Evolutionary conservation across 2,888 invertebrate species (phyloP).

Genomic region (Eristalis intricaria): DNA sequence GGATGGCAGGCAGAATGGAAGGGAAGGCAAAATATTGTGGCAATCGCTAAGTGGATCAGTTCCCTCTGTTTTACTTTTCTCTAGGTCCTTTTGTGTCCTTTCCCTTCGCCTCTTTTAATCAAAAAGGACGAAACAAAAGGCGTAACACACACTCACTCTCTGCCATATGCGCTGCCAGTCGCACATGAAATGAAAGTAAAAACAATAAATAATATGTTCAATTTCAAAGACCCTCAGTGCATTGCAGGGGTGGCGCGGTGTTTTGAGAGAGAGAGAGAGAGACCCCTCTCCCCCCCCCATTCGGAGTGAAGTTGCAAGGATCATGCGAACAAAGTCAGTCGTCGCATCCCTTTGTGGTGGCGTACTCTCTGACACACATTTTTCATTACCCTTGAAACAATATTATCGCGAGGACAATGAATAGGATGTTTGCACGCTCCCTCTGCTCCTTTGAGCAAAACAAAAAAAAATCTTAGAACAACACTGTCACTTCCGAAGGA

Average conservation of each 20-base stretch:
- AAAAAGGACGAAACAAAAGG: constrained; percentile 52
- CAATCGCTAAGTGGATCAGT: constrained; percentile 70
- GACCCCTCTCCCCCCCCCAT: not conserved
- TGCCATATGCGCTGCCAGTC: not conserved
- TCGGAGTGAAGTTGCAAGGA: constrained; percentile 38
- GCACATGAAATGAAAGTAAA: constrained; percentile 28
- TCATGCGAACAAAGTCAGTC: constrained; percentile 33
- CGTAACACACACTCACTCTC: not conserved
- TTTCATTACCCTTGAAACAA: constrained; percentile 69
- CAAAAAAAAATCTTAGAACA: not conserved
- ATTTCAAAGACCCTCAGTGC: constrained; percentile 48
- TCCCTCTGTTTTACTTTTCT: constrained; percentile 30
- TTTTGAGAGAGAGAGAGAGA: too few species aligned
- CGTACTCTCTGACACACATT: constrained; percentile 52
- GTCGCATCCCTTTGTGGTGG: not conserved
- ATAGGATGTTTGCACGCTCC: not conserved
- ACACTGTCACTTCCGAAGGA: constrained; percentile 12
- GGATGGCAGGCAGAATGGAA: not conserved
- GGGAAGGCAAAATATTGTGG: constrained; percentile 64
- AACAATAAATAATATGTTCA: constrained; percentile 63
- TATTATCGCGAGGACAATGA: constrained; percentile 58
- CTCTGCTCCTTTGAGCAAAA: not conserved
- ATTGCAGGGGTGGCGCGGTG: not conserved
- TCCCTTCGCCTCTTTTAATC: constrained; percentile 38
- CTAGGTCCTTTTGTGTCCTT: not conserved